Conservation (phyloP, 1,140 invertebrate genomes). For the Drosophila virilis region DNA sequence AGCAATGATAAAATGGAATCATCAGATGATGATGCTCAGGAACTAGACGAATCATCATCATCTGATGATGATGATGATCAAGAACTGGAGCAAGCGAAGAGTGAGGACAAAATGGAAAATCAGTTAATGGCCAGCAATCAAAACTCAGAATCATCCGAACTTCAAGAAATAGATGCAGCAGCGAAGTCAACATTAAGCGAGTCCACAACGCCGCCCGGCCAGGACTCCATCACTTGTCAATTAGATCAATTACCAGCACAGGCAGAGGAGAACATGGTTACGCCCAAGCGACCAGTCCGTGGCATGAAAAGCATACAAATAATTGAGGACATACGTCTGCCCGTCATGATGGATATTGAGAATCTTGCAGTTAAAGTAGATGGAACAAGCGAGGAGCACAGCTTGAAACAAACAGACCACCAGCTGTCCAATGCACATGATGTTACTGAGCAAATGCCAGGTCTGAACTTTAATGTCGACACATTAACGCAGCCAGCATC, state of each 20-base stretch:
- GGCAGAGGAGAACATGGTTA: not conserved
- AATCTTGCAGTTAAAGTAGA: conserved; percentile 55
- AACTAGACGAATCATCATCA: too few species aligned
- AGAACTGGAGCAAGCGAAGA: too few species aligned
- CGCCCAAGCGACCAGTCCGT: not conserved
- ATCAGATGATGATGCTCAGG: too few species aligned
- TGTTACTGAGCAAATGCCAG: not conserved
- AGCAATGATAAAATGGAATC: too few species aligned
- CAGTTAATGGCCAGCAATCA: not conserved
- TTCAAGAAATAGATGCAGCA: not conserved
- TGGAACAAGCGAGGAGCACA: not conserved
- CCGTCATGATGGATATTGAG: conserved; percentile 52
- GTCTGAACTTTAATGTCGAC: not conserved
- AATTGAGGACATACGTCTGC: conserved; percentile 63
- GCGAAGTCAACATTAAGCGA: not conserved
- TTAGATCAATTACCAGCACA: not conserved
- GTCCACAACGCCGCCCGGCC: not conserved
- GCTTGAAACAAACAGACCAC: not conserved
- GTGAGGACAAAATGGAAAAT: too few species aligned
- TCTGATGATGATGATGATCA: too few species aligned
- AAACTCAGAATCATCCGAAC: not conserved
- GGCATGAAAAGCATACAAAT: conserved; percentile 38
- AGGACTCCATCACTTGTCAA: not conserved
- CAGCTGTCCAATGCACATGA: not conserved
- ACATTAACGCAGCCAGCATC: not conserved